These are phyloP conservation scores for Endotricha flammealis DNA, from an alignment of 2,888 invertebrate species.

Conservation along the genomic window DNA sequence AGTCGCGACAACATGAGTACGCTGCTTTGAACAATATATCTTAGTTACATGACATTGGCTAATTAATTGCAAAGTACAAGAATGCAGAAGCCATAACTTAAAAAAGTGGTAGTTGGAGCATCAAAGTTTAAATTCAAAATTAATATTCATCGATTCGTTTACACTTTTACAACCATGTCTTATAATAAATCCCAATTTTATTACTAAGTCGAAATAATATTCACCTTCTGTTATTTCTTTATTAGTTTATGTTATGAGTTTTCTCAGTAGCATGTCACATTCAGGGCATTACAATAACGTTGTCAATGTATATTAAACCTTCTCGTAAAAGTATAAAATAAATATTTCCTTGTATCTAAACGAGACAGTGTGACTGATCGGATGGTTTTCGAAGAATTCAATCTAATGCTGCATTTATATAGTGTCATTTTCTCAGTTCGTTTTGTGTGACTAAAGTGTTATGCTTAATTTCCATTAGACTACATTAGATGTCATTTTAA, in stretches of 20 bases:
- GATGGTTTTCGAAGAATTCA: constrained; percentile 1
- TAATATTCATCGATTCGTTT: constrained; percentile 1
- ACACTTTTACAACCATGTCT: no score
- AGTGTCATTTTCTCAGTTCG: background rate
- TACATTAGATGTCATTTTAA: no score
- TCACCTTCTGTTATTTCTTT: constrained; percentile 5
- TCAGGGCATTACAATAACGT: background rate
- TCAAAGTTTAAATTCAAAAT: no score
- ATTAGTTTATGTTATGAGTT: constrained; percentile 2
- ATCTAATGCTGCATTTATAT: constrained; percentile 4
- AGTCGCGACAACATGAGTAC: no score
- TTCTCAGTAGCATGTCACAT: constrained; percentile 1
- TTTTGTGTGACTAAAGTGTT: background rate
- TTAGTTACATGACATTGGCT: no score
- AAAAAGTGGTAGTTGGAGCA: no score
- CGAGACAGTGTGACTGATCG: background rate
- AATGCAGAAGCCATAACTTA: no score
- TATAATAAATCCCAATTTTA: no score
- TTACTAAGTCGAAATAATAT: constrained; percentile 2
- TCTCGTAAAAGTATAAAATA: background rate
- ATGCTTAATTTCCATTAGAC: no score
- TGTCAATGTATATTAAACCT: background rate
- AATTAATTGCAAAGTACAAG: no score
- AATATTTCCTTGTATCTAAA: background rate
- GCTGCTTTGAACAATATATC: no score